Base-by-base conservation (phyloP, 2,113 vertebrate genomes). In the Sciurus niger region DNA sequence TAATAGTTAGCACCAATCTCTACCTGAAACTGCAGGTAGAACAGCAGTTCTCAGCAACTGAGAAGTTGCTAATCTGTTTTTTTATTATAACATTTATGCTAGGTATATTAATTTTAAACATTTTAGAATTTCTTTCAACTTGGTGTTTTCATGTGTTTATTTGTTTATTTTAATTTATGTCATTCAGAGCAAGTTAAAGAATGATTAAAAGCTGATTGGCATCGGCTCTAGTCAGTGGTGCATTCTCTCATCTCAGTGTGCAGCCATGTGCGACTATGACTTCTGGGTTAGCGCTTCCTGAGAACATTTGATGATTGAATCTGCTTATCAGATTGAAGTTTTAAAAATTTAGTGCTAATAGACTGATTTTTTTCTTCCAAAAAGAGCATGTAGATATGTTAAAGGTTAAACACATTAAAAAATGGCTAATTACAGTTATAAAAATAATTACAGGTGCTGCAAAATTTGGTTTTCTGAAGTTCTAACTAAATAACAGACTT, bases 281-380 rank as follows among this genome's bases (percentile, higher is more conserved):
- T 70, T 84, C 89, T 76, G 58, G 72, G 48, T 60, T 16, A 28
- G 40, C 74, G 40, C 22, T 85, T 34, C n/a, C 14, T 79, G 34
- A 87, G 46, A 95, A 95, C 11, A 16, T 48, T 96, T 93, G 58
- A 30, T 77, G 78, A 91, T 82, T 95, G 72, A 88, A 96, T 96
- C 67, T 34, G 16, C 80, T 97, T 96, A 94, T 89, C 88, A 97
- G 74, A 96, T 89, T 22, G 55, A 90, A 87, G 28, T 94, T 65
- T 95, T 73, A 96, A 95, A 96, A 88, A 79, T 80, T 58, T 90
- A 87, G 17, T 88, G 32, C 58, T 70, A 11, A 30, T 83, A 80
- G 13, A 93, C 43, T 92, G 76, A 77, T 80, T 80, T 85, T 77
- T 60, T 85, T 95, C 89, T 68, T 4, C 11, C 13, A 25, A 68